Evolutionary conservation across 1,140 invertebrate species (phyloP).

Genomic region (Paralvinella palmiformis): DNA sequence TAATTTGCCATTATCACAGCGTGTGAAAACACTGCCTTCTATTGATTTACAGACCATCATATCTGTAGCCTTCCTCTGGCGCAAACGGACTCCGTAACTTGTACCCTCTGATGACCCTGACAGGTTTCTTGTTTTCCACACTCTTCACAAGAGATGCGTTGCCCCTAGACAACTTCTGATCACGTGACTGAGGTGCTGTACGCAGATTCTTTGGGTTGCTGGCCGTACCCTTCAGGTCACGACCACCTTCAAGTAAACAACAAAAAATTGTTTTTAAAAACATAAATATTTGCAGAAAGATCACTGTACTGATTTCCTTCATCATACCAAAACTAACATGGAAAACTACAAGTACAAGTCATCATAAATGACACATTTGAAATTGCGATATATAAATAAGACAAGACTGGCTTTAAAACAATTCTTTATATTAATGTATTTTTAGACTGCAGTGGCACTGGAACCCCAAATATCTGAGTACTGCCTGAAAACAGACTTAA

Average conservation of each 20-base stretch:
- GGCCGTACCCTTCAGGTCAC: conserved; percentile 45
- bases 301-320: too few species aligned
- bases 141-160: conserved; percentile 39
- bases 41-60: conserved; percentile 38
- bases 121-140: conserved; percentile 41
- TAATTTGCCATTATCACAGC: too few species aligned
- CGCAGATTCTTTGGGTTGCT: conserved; percentile 38
- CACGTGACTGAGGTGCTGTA: conserved; percentile 50
- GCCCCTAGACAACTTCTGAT: conserved; percentile 44
- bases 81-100: conserved; percentile 46
- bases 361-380: too few species aligned
- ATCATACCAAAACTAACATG: too few species aligned
- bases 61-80: conserved; percentile 47
- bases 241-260: conserved; percentile 32
- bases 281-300: neutral
- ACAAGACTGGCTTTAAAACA: too few species aligned
- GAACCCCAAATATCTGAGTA: too few species aligned
- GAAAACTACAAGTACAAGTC: too few species aligned
- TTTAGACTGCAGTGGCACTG: too few species aligned
- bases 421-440: too few species aligned
- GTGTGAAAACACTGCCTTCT: neutral
- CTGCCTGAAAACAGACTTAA: too few species aligned
- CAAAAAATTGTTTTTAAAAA: neutral
- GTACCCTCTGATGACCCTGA: conserved; percentile 49
- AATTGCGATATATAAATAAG: too few species aligned